A percentile compares a stretch with the other conserved stretches of the same genome.
phyloP scores from a whole-genome alignment of 1,140 invertebrate genomes.

The Vollenhovia emeryi region DNA sequence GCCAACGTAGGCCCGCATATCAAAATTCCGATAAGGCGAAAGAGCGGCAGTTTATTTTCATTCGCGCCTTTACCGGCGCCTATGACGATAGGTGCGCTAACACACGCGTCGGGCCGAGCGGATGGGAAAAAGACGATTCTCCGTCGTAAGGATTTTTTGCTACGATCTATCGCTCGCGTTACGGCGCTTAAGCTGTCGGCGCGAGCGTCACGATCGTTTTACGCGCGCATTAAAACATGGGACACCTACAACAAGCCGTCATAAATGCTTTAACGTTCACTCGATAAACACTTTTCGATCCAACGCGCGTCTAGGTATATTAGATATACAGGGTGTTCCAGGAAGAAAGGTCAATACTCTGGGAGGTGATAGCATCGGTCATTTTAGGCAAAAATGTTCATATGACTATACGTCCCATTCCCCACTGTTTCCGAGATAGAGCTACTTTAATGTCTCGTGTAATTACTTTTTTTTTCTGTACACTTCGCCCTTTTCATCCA shows the following conservation, averaged over 20 bases:
- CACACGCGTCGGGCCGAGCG: background rate
- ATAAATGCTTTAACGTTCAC: slow-evolving; percentile 16
- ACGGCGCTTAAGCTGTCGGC: slow-evolving; percentile 26
- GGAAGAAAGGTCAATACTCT: no score
- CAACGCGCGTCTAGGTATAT: background rate
- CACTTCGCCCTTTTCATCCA: no score
- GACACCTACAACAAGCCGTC: background rate
- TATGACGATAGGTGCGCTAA: slow-evolving; percentile 17
- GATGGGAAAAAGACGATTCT: background rate
- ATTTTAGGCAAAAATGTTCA: no score
- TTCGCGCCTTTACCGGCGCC: slow-evolving; percentile 4
- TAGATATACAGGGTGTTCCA: no score
- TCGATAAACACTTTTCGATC: background rate
- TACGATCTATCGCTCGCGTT: slow-evolving; percentile 35
- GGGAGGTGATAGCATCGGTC: no score
- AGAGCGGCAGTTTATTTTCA: slow-evolving; percentile 29
- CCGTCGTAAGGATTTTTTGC: slow-evolving; percentile 43
- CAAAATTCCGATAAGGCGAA: background rate
- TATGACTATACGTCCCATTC: no score
- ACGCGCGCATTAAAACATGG: slow-evolving; percentile 26
- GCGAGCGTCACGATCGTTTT: slow-evolving; percentile 27
- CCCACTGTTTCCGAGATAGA: no score
- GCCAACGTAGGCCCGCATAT: background rate
- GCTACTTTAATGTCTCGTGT: no score
- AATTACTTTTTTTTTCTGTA: no score